Base-by-base conservation (phyloP, 1,140 invertebrate species). In the Bombus haemorrhoidalis region DNA sequence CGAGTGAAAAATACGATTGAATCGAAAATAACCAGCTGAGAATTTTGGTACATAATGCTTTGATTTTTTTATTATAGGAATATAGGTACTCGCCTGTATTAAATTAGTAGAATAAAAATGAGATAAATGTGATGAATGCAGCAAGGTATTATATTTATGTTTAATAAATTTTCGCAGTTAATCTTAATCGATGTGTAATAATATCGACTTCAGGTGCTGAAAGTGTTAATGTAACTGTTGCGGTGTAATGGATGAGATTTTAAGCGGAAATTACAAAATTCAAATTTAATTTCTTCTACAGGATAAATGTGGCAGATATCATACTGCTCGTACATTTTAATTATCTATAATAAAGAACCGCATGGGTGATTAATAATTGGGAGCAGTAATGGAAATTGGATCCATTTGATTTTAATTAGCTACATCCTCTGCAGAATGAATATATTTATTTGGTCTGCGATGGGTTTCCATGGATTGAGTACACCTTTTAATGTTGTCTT, bases 331-430 rank as follows among this genome's bases (percentile, higher is more conserved):
- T 47, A 47, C 72, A 2, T 53, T 83, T 82, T 47, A 68, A 83
- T 83, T 83, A 83, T 66, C 66, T 43, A 57, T 34, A 39, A 75
- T 82, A 75, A 75, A 75, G 34, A 66, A 62, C 53, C 37, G 22
- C 47, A 69, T 32, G 39, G 57, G 13, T 74, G 81, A 82, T 75
- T 39, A 32, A 75, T 82, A 76, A 83, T 53, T 66, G 57, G 37
- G n/a, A 81, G 34, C 53, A 69, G 73, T 68, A 82, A 62, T 39
- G 71, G 41, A 53, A 43, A 64, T 13, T 12, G 71, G 8, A 68
- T 68, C 62, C 53, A 83, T 76, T 76, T 83, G 5, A 25, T 37
- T 83, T 68, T 83, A 83, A 83, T 76, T 75, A 83, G 25, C 47
- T 39, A 66, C 13, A 13, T 12, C 34, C 25, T 32, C 28, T 66